Percentiles rank a stretch among this genome's conserved stretches.
These are phyloP conservation scores for Apodemia mormo DNA, from an alignment of 2,888 invertebrate genomes.

Conservation along the genomic window DNA sequence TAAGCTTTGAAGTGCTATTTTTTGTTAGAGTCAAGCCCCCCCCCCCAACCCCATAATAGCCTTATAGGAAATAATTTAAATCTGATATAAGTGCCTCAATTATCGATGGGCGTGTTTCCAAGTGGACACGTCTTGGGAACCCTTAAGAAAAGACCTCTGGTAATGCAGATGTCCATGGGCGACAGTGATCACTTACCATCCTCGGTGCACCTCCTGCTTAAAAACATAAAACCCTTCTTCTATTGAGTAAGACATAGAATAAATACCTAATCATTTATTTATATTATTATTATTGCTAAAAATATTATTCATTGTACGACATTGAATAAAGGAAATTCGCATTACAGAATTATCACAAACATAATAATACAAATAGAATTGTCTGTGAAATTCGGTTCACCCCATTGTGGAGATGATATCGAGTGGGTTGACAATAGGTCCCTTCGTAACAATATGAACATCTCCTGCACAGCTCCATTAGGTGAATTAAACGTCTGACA, in stretches of 20 bases:
- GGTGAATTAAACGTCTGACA: constrained; percentile 58
- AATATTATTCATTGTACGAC: background rate
- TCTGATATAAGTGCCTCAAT: too few species aligned
- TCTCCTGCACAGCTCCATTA: constrained; percentile 54
- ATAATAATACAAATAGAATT: constrained; percentile 21
- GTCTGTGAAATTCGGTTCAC: constrained; percentile 20
- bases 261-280: background rate
- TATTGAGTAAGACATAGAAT: background rate
- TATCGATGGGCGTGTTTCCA: too few species aligned
- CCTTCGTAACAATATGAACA: constrained; percentile 45
- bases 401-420: constrained; percentile 31
- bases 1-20: too few species aligned
- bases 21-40: too few species aligned
- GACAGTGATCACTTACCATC: too few species aligned
- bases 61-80: too few species aligned
- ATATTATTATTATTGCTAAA: background rate
- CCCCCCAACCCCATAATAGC: too few species aligned
- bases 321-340: constrained; percentile 14
- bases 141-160: too few species aligned
- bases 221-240: too few species aligned
- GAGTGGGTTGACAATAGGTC: constrained; percentile 35
- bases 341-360: constrained; percentile 19
- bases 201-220: too few species aligned
- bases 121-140: too few species aligned
- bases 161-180: too few species aligned